A percentile compares a stretch with the other conserved stretches of the same genome.
Conservation (phyloP, 2,888 invertebrate genomes). For the Choristoneura rosaceana region DNA sequence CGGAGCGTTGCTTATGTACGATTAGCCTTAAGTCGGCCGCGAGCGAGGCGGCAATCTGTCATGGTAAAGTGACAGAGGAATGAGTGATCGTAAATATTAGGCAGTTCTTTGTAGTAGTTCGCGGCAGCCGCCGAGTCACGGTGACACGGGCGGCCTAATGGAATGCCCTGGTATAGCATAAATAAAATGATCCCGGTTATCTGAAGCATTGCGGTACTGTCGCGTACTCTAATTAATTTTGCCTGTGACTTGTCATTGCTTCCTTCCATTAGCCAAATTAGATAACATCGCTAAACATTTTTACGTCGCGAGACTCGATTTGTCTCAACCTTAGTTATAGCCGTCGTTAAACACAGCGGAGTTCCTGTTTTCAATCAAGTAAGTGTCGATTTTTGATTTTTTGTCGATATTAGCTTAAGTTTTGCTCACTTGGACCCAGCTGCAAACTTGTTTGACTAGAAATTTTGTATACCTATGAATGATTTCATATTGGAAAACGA, state of each 20-base stretch:
- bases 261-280: slow-evolving; percentile 71
- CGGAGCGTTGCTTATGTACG: slow-evolving; percentile 39
- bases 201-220: slow-evolving; percentile 35
- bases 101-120: slow-evolving; percentile 51
- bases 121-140: slow-evolving; percentile 51
- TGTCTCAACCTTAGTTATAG: slow-evolving; percentile 32
- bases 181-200: slow-evolving; percentile 37
- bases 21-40: slow-evolving; percentile 44
- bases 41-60: slow-evolving; percentile 56
- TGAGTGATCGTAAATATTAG: slow-evolving; percentile 75
- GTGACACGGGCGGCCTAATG: slow-evolving; percentile 51
- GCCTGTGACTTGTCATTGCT: slow-evolving; percentile 49
- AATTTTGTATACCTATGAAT: not conserved
- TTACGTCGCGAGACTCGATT: slow-evolving; percentile 42
- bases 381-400: slow-evolving; percentile 36
- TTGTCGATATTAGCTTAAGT: not conserved
- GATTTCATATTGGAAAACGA: not conserved
- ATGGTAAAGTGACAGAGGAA: slow-evolving; percentile 66
- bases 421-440: not conserved
- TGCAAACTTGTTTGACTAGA: not conserved
- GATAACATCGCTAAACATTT: slow-evolving; percentile 61
- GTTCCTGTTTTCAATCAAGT: slow-evolving; percentile 40
- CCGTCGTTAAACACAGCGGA: slow-evolving; percentile 39
- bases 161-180: slow-evolving; percentile 44
- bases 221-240: slow-evolving; percentile 38